Conservation (phyloP, 2,888 invertebrate species). For the Rotaria socialis region DNA sequence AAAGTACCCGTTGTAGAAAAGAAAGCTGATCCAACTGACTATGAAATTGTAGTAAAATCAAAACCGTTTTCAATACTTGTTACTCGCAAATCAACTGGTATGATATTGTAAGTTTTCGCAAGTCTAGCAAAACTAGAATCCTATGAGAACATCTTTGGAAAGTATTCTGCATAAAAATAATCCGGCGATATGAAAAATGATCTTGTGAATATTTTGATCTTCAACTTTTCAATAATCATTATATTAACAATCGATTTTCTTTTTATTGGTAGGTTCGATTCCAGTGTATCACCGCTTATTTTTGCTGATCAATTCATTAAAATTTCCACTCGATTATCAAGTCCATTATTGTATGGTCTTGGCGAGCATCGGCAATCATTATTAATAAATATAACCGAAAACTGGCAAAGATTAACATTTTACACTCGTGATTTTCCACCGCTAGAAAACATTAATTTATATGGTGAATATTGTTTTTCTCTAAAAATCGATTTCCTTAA, state of each 20-base stretch:
- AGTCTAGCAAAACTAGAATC: no score
- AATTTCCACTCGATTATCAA: conserved; percentile 66
- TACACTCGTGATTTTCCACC: conserved; percentile 44
- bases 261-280: conserved; percentile 63
- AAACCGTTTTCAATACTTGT: conserved; percentile 41
- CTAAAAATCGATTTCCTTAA: no score
- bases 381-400: background rate
- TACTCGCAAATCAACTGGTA: conserved; percentile 40
- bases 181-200: no score
- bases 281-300: conserved; percentile 68
- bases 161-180: no score
- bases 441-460: background rate
- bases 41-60: conserved; percentile 34
- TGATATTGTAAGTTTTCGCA: background rate
- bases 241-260: no score
- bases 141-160: no score
- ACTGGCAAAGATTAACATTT: background rate
- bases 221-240: no score
- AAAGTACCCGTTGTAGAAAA: background rate
- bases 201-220: no score
- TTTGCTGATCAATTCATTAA: conserved; percentile 74
- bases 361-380: conserved; percentile 70
- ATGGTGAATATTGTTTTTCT: background rate
- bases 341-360: conserved; percentile 69
- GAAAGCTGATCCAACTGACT: conserved; percentile 22